phyloP scores from a whole-genome alignment of 2,797 vertebrate genomes.

The Enteromius thamalakanensis region DNA sequence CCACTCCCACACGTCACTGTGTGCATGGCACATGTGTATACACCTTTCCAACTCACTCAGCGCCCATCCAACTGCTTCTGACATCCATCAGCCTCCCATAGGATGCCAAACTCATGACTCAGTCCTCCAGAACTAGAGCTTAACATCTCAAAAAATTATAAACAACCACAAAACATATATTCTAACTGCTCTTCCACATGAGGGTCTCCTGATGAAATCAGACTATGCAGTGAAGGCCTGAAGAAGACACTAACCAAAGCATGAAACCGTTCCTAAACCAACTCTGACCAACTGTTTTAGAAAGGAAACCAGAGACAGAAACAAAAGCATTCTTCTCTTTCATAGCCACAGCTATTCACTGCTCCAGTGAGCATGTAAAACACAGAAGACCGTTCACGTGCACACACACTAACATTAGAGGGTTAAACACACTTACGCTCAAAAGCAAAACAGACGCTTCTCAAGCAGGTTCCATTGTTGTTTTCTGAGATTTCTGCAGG shows the following conservation, averaged over 20 bases:
- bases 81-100: neutral
- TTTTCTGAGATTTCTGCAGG: constrained; percentile 53
- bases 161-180: neutral
- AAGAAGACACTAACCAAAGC: neutral
- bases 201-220: neutral
- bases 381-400: constrained; percentile 20
- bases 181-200: neutral
- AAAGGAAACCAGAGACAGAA: constrained; percentile 12
- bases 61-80: neutral
- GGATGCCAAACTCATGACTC: neutral
- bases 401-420: neutral
- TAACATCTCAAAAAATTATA: neutral
- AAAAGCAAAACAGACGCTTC: constrained; percentile 44
- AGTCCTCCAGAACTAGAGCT: neutral
- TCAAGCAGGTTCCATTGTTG: constrained; percentile 70
- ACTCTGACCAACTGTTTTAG: constrained; percentile 25
- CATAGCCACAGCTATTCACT: constrained; percentile 11
- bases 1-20: constrained; percentile 21
- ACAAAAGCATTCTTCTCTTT: constrained; percentile 50
- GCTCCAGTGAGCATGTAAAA: constrained; percentile 14
- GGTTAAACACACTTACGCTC: constrained; percentile 44
- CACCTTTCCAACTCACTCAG: neutral
- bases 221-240: neutral
- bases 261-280: neutral
- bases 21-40: constrained; percentile 4